Evolutionary conservation across 2,888 invertebrate species (phyloP).

Genomic region (Scelioninae gen. 2): DNA sequence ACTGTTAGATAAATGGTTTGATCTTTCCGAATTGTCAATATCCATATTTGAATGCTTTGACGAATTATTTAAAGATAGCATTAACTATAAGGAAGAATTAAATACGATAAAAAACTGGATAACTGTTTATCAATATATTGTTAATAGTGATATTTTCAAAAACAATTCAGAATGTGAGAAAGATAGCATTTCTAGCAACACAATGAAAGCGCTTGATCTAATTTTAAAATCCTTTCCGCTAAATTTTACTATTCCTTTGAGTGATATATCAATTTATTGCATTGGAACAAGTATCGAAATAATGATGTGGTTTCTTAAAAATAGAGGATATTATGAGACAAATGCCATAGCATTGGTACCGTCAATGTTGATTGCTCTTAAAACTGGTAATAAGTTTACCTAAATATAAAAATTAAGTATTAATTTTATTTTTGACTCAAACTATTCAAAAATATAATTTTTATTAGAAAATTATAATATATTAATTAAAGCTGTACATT

Average conservation of each 20-base stretch:
- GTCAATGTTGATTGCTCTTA: conserved; percentile 16
- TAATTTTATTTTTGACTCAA: background rate
- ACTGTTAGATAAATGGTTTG: conserved; percentile 63
- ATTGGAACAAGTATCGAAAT: conserved; percentile 68
- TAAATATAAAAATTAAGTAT: background rate
- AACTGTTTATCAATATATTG: conserved; percentile 62
- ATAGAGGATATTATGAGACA: conserved; percentile 35
- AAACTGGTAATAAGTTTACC: conserved; percentile 26
- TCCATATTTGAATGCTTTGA: conserved; percentile 65
- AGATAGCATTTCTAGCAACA: conserved; percentile 13
- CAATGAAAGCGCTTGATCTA: conserved; percentile 22
- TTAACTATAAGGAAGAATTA: conserved; percentile 50
- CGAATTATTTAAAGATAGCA: conserved; percentile 62
- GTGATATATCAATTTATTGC: conserved; percentile 58
- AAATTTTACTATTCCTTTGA: conserved; percentile 24
- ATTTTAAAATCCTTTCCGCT: conserved; percentile 34
- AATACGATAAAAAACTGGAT: conserved; percentile 67
- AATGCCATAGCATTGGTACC: conserved; percentile 25
- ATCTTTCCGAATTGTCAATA: conserved; percentile 61
- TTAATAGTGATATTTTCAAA: conserved; percentile 57
- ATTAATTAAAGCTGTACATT: background rate
- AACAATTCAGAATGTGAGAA: conserved; percentile 33
- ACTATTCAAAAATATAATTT: too few relatives aligned
- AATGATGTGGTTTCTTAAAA: conserved; percentile 65
- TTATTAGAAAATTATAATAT: background rate